Base-by-base conservation (phyloP, 2,797 vertebrate species). In the Anguilla anguilla region DNA sequence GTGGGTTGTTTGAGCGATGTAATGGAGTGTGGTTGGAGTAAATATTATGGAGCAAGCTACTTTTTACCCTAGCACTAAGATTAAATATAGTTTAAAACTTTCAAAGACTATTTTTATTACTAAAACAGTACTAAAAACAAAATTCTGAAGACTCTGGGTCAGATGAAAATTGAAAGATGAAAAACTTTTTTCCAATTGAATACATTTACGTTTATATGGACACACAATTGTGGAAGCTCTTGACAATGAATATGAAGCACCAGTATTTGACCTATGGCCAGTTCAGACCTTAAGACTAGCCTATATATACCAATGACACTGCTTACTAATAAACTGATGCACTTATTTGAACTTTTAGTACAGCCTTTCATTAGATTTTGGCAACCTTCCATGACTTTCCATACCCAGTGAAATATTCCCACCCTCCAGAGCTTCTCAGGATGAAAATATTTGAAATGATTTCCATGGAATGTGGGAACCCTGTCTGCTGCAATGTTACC, bases 401-500 rank as follows among this genome's bases (percentile, higher is more conserved):
- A 77, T 2, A 31, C 3, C 10, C 72, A 46, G 15, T 79, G 39
- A 19, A 19, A 77, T 39, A 77, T 77, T 39, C 39, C 72, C 28
- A 77, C n/a, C 22, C 25, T 69, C 57, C 10, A 72, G n/a, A n/a
- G n/a, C 28, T 72, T 72, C n/a, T 19, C 74, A 19, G 39, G 35
- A 15, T 43, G 35, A 79, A 46, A 79, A 82, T 25, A 13, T 82
- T 53, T 4, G 22, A 11, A 35, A 28, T 1, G 25, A 67, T 19
- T 22, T 57, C 9, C 35, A n/a, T 1, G 22, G 64, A 57, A 72
- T 3, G 6, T 25, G 86, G 39, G 57, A 72, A n/a, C 83, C 88
- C 90, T 77, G 49, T 94, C 15, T 49, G 19, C 46, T 94, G 94
- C 92, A 94, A 17, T 10, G 49, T 19, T 15, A n/a, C 82, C n/a